These are phyloP conservation scores for Cricetomys ansorgei DNA, from an alignment of 2,113 vertebrate genomes.

Conservation along the genomic window DNA sequence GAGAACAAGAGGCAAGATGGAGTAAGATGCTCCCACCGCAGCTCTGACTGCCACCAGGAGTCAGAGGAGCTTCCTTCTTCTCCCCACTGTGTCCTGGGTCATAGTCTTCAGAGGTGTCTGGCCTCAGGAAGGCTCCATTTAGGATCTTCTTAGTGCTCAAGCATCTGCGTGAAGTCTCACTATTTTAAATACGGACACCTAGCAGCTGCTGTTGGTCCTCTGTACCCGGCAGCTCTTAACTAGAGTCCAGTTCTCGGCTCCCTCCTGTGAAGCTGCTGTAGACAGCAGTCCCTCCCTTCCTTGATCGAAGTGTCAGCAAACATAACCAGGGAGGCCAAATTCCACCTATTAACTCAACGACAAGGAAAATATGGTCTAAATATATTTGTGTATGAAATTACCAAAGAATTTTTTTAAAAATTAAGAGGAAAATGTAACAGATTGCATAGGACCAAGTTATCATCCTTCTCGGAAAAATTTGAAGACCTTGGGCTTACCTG, in stretches of 20 bases:
- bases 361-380: not conserved
- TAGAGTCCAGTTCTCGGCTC: not conserved
- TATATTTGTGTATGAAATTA: no score
- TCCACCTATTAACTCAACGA: not conserved
- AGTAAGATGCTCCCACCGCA: not conserved
- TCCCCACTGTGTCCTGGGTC: no score
- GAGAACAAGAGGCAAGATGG: not conserved
- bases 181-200: not conserved
- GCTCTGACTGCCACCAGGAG: accelerated
- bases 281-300: no score
- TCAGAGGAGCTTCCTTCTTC: accelerated
- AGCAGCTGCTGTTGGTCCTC: not conserved
- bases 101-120: no score
- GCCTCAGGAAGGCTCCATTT: not conserved
- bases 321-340: not conserved
- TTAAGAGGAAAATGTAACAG: not conserved
- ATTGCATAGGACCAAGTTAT: not conserved
- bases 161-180: not conserved
- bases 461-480: not conserved
- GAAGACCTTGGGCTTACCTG: not conserved
- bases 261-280: accelerated
- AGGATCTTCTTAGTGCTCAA: not conserved
- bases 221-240: not conserved
- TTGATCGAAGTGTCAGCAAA: no score
- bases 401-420: not conserved